Conservation (phyloP, 2,113 vertebrate species). For the Cebidichthys violaceus region DNA sequence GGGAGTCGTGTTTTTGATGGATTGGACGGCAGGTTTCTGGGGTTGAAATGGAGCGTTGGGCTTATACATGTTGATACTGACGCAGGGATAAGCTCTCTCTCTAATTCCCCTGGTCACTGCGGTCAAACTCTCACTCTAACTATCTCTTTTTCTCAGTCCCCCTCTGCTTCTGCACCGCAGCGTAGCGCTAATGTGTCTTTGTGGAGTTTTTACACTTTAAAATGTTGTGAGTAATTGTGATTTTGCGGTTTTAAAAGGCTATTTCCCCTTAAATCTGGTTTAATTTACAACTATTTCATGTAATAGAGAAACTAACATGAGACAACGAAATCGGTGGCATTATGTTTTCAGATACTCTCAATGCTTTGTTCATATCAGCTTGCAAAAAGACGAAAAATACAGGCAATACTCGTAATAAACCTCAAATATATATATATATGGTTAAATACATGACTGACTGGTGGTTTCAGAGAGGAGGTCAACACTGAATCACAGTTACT, state of each 20-base stretch:
- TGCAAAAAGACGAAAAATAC: background rate
- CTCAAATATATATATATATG: background rate
- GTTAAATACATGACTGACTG: background rate
- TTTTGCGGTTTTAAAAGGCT: background rate
- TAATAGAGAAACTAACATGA: background rate
- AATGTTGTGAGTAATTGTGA: background rate
- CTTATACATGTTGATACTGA: constrained; percentile 76
- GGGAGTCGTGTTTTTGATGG: constrained; percentile 71
- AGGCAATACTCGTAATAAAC: background rate
- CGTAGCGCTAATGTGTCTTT: constrained; percentile 20
- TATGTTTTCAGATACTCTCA: background rate
- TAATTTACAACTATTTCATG: background rate
- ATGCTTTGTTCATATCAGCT: no score
- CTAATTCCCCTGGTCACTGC: constrained; percentile 74
- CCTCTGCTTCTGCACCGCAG: constrained; percentile 7
- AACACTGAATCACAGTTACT: background rate
- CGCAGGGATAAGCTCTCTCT: constrained; percentile 72
- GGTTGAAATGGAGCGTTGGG: constrained; percentile 72
- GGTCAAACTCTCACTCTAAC: constrained; percentile 54
- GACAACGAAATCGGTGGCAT: background rate
- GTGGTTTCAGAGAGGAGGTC: background rate
- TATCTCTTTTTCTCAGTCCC: constrained; percentile 35
- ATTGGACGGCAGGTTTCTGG: constrained; percentile 74
- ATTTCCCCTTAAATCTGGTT: background rate
- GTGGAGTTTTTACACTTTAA: background rate